Conservation (phyloP, 2,888 invertebrate genomes). For the Drosophila macrospina region DNA sequence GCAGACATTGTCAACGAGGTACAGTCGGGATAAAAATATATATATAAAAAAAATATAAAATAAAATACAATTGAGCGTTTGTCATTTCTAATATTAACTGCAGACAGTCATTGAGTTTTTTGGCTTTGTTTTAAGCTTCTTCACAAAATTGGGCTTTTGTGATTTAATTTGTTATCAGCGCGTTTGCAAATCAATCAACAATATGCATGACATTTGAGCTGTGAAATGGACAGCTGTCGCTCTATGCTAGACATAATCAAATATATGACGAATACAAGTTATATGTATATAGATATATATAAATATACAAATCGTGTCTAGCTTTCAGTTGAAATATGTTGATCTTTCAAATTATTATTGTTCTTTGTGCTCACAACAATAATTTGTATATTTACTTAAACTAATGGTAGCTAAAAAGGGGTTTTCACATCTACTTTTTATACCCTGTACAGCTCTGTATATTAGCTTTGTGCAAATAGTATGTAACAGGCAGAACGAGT, state of each 20-base stretch:
- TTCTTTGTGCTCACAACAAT: too few relatives aligned
- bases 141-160: not conserved
- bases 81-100: not conserved
- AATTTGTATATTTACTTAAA: too few relatives aligned
- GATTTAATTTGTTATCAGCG: conserved; percentile 3
- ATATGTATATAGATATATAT: not conserved
- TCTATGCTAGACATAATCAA: not conserved
- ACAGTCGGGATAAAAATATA: conserved; percentile 7
- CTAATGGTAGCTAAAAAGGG: too few relatives aligned
- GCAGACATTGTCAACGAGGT: not conserved
- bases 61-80: not conserved
- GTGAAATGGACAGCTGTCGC: not conserved
- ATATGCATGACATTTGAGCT: not conserved
- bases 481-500: too few relatives aligned
- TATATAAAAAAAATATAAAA: too few relatives aligned
- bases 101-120: conserved; percentile 3
- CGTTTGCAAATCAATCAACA: conserved; percentile 10
- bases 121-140: not conserved
- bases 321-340: too few relatives aligned
- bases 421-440: too few relatives aligned
- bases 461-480: too few relatives aligned
- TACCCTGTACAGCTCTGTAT: too few relatives aligned
- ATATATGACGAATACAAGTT: not conserved
- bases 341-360: too few relatives aligned
- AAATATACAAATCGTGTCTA: too few relatives aligned